Conservation (phyloP, 2,113 vertebrate species). For the Chinchilla lanigera region DNA sequence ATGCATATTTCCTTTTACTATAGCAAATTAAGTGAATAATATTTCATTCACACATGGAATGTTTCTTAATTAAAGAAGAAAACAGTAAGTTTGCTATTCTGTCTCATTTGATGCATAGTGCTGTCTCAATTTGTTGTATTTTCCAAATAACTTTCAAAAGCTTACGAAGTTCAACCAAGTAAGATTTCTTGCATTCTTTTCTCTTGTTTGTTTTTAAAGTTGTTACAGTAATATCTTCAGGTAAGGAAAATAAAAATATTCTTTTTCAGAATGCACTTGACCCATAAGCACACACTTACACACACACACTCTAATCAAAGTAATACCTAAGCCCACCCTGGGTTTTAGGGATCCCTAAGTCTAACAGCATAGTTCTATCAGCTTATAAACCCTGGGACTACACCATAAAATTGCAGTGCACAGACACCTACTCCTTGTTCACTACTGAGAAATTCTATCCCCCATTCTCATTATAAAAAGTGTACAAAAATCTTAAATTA, state of each 20-base stretch:
- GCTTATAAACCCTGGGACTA: conserved; percentile 49
- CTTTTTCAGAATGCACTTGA: neutral
- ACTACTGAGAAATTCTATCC: conserved; percentile 67
- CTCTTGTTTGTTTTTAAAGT: conserved; percentile 37
- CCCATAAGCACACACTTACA: neutral
- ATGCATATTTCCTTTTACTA: neutral
- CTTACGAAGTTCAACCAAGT: neutral
- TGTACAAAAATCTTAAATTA: conserved; percentile 66
- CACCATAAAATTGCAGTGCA: conserved; percentile 38
- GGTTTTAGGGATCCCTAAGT: neutral
- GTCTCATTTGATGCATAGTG: neutral
- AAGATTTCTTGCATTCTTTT: neutral
- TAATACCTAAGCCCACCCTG: neutral
- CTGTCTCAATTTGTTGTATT: neutral
- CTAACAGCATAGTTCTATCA: conserved; percentile 1
- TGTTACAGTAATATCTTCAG: conserved; percentile 25
- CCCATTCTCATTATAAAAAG: conserved; percentile 66
- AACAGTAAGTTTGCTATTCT: neutral
- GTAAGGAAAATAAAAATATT: conserved; percentile 18
- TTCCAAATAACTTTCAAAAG: conserved; percentile 40
- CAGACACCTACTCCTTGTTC: neutral
- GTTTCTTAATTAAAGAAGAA: neutral
- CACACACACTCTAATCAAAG: neutral
- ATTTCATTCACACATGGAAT: conserved; percentile 30
- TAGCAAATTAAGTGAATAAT: conserved; percentile 8